These are phyloP conservation scores for Heteractis magnifica DNA, from an alignment of 92 coral and sea anemone genomes.

Conservation along the genomic window DNA sequence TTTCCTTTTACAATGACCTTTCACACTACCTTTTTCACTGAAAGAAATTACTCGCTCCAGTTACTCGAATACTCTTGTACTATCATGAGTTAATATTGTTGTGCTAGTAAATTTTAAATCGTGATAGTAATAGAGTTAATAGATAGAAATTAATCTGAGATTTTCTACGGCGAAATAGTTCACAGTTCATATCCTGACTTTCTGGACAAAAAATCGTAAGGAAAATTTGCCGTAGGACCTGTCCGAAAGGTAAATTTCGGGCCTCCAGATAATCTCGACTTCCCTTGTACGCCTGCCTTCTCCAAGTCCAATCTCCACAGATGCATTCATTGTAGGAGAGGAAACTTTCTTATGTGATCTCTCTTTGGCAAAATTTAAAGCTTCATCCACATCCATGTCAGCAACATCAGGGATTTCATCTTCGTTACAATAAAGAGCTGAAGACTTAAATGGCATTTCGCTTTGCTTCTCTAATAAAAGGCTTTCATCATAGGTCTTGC, in stretches of 20 bases:
- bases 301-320: conserved; percentile 29
- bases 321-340: conserved; percentile 34
- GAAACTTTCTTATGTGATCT: conserved; percentile 27
- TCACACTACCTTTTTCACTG: neutral
- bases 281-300: conserved; percentile 46
- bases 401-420: conserved; percentile 39
- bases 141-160: too few relatives aligned
- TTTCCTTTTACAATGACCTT: neutral
- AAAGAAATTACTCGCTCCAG: neutral
- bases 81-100: neutral
- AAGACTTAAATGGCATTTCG: conserved; percentile 20
- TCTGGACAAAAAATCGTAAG: too few relatives aligned
- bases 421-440: conserved; percentile 34
- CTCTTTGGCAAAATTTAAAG: conserved; percentile 36
- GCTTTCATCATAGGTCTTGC: conserved; percentile 38
- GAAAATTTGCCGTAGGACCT: too few relatives aligned
- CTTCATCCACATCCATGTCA: conserved; percentile 48
- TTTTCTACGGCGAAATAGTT: too few relatives aligned
- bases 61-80: neutral
- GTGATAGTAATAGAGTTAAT: neutral
- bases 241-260: neutral
- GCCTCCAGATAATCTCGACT: conserved; percentile 54
- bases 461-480: conserved; percentile 30
- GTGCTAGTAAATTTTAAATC: neutral
- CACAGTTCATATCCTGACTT: too few relatives aligned